phyloP scores from a whole-genome alignment of 2,113 vertebrate species.

The Alces alces region DNA sequence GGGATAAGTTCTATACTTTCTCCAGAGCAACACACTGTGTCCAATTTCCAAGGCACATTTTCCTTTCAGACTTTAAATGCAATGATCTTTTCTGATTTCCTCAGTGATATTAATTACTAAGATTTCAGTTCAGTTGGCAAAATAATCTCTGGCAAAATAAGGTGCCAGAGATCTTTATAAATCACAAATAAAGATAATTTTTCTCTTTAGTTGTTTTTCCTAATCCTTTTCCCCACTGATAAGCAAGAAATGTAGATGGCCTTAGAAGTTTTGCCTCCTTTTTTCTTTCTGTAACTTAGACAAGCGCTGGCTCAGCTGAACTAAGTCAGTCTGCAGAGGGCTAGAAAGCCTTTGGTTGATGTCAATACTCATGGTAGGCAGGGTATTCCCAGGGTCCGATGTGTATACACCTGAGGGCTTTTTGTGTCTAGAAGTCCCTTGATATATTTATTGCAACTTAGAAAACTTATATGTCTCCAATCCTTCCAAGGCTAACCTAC shows the following conservation, averaged over 20 bases:
- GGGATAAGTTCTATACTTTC: neutral
- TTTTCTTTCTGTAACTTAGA: neutral
- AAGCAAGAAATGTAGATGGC: neutral
- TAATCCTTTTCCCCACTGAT: neutral
- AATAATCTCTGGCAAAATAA: neutral
- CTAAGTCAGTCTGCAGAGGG: neutral
- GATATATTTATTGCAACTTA: neutral
- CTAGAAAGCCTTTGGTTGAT: neutral
- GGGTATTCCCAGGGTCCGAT: neutral
- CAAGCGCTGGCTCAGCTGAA: neutral
- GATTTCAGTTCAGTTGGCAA: slow-evolving; percentile 2
- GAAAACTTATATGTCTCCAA: neutral
- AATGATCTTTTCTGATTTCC: neutral
- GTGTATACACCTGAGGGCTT: neutral
- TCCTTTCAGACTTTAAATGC: neutral
- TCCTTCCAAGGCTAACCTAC: neutral
- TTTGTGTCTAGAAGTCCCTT: neutral
- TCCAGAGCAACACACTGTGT: neutral
- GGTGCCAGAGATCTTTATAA: neutral
- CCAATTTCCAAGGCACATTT: neutral
- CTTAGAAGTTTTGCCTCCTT: neutral
- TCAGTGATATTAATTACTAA: slow-evolving; percentile 33
- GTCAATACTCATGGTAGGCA: neutral
- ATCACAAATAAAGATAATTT: slow-evolving; percentile 1
- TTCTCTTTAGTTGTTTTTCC: neutral